Evolutionary conservation across 2,797 vertebrate genomes (phyloP).

Genomic region (Yasuhikotakia modesta): DNA sequence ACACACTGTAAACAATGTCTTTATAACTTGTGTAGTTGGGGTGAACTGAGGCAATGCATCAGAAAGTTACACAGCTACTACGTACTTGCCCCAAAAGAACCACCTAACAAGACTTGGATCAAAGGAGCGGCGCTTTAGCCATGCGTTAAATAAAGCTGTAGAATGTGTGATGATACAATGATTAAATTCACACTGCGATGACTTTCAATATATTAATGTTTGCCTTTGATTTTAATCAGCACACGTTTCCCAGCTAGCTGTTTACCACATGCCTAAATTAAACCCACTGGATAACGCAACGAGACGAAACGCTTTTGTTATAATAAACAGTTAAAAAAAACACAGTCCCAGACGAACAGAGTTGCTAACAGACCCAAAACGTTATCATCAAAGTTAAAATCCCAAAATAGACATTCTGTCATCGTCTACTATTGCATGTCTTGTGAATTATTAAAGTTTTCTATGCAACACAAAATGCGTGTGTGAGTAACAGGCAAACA

Average conservation of each 20-base stretch:
- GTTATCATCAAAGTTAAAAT: background rate
- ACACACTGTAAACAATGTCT: background rate
- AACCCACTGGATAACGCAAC: background rate
- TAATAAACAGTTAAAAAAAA: background rate
- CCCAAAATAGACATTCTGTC: background rate
- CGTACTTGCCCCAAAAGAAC: conserved; percentile 27
- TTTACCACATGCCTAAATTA: conserved; percentile 11
- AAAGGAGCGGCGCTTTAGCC: conserved; percentile 17
- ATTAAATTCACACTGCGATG: conserved; percentile 34
- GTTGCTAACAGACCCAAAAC: background rate
- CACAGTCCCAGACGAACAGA: background rate
- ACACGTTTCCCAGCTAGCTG: background rate
- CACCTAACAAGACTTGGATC: conserved; percentile 18
- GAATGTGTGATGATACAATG: conserved; percentile 16
- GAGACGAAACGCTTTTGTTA: background rate
- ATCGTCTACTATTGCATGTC: background rate
- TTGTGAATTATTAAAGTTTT: background rate
- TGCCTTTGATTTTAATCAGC: conserved; percentile 30
- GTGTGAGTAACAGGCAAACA: background rate
- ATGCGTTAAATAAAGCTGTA: conserved; percentile 23
- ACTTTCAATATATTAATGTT: conserved; percentile 29
- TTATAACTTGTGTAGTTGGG: conserved; percentile 4
- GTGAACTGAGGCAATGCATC: conserved; percentile 22
- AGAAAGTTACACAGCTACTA: conserved; percentile 10
- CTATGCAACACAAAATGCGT: background rate